Base-by-base conservation (phyloP, 2,113 vertebrate genomes). In the Chaetura pelagica region DNA sequence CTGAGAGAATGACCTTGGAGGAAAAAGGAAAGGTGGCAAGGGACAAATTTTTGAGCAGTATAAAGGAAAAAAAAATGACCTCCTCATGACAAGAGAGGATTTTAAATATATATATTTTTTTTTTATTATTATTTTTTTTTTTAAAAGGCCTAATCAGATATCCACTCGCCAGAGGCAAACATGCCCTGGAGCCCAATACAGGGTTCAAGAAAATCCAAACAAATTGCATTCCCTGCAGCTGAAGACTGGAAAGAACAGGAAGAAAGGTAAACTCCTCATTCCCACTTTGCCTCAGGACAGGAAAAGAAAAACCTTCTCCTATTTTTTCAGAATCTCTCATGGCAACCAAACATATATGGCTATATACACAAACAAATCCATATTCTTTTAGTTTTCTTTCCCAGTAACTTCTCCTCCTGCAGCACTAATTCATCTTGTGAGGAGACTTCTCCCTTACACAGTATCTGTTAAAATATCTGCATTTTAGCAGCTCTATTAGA, bases 221-320 rank as follows among this genome's bases (percentile, higher is more conserved):
- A 69, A 89, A 85, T 6, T 44, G 30, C 54, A 78, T 66, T 90
- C 90, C 71, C 88, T 93, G 75, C 62, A 90, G 79, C 82, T 80
- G 82, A 17, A 79, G 52, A 61, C 5, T 0, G 0, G 62, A 46
- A 79, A 91, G 67, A 72, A 23, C 13, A 46, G 21, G 57, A 91
- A 82, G 44, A 64, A 75, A 59, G 63, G 58, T 20, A 20, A 92
- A 93, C 42, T 82, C 49, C 51, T 75, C 89, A 71, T 83, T 19
- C 52, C 10, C 38, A 34, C 57, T 3, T 4, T 49, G 84, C 90
- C 82, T n/a, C 32, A 21, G 81, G 87, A 51, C 30, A 87, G 81
- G 66, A 61, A 93, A 79, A 93, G 15, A 7, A 73, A 66, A 61
- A 59, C 35, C 57, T 86, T 42, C 76, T 48, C 46, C 0, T 14